Conservation (phyloP, 2,797 vertebrate genomes). For the Myripristis jacobus region DNA sequence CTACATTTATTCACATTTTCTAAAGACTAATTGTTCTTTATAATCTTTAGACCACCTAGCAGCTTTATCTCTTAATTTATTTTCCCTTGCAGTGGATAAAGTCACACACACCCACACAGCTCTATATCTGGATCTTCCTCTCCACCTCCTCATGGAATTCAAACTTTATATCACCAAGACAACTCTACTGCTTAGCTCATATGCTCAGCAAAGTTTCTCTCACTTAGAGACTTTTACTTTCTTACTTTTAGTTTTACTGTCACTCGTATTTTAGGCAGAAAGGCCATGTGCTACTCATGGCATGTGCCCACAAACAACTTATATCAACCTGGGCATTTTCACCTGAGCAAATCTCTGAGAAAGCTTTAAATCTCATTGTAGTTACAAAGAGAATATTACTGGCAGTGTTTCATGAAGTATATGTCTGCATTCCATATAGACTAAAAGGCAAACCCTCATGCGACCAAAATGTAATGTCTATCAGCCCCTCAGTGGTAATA, state of each 20-base stretch:
- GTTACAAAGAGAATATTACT: neutral
- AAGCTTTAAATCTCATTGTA: neutral
- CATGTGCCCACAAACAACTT: constrained; percentile 1
- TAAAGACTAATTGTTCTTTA: constrained; percentile 51
- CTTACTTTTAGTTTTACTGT: constrained; percentile 8
- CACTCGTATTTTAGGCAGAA: constrained; percentile 7
- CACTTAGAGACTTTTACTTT: constrained; percentile 20
- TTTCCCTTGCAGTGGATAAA: constrained; percentile 59
- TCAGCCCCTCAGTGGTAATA: constrained; percentile 43
- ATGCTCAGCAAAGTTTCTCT: constrained; percentile 52
- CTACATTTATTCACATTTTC: constrained; percentile 31
- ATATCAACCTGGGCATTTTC: constrained; percentile 15
- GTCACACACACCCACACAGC: constrained; percentile 64
- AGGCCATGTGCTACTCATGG: constrained; percentile 6
- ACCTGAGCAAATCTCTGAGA: constrained; percentile 13
- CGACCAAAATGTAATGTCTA: constrained; percentile 30
- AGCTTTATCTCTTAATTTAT: constrained; percentile 55
- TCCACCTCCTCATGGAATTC: constrained; percentile 48
- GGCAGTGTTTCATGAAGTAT: neutral
- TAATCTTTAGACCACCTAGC: constrained; percentile 47
- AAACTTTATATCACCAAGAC: constrained; percentile 68
- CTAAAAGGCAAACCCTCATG: neutral
- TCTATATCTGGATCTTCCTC: constrained; percentile 69
- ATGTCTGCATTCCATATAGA: neutral
- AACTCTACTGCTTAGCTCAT: constrained; percentile 48